Evolutionary conservation across 2,113 vertebrate species (phyloP).

Genomic region (Panthera tigris): DNA sequence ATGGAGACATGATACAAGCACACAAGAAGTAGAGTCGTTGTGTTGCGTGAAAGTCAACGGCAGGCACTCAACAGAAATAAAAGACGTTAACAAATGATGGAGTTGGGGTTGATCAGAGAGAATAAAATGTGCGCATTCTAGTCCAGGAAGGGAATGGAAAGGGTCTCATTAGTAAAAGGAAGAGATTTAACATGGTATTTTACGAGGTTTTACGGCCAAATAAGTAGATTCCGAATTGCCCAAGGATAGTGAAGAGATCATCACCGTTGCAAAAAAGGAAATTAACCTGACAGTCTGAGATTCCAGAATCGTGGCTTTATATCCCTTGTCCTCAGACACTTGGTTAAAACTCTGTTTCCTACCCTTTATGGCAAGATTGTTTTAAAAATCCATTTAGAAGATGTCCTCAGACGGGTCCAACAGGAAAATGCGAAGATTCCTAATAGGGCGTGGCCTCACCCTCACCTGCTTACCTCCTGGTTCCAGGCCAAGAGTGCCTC

Average conservation of each 20-base stretch:
- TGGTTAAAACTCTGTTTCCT: conserved; percentile 22
- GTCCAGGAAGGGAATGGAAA: neutral
- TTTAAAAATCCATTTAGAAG: neutral
- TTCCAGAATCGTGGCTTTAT: neutral
- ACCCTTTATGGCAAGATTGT: neutral
- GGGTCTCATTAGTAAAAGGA: neutral
- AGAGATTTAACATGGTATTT: neutral
- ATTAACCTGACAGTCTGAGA: neutral
- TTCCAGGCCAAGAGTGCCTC: neutral
- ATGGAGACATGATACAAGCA: neutral
- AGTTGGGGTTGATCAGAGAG: neutral
- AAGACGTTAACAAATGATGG: neutral
- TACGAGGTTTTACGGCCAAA: neutral
- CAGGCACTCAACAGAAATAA: neutral
- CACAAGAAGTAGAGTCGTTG: neutral
- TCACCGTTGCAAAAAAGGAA: neutral
- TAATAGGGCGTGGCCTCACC: neutral
- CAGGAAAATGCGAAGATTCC: neutral
- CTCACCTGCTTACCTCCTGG: neutral
- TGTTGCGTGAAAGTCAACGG: neutral
- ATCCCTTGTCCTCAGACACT: neutral
- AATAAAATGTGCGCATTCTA: neutral
- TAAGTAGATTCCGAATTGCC: neutral
- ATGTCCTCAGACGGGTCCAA: neutral
- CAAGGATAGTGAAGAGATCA: neutral